Evolutionary conservation across 1,140 invertebrate genomes (phyloP), one percentile per base, ranked within the genome.

Genomic region (Rhagoletis zephyria): DNA sequence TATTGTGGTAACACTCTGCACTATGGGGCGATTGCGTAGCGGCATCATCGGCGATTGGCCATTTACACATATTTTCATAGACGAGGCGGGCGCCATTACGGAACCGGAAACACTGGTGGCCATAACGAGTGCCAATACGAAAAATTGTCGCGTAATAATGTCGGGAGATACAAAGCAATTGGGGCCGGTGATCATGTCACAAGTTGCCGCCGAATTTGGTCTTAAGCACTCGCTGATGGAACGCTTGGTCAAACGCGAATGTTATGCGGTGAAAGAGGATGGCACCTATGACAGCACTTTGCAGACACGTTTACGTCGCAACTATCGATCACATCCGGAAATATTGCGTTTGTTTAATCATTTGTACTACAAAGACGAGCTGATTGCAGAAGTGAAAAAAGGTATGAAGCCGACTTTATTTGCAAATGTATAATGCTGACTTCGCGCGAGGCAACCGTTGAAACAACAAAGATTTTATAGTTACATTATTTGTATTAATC

Each of bases 101-200:
- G 97, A 98, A 93, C 95, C 97, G 3, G 96, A 97, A 89, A 93
- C 94, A 9, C 90, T 97, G 77, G 95, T 97, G 90, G 95, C 96
- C 6, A 91, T 95, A n/a, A 90, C 93, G 87, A 92, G 94, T 65
- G 91, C 94, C 59, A 89, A 93, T 48, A 88, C 91, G 48, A 86
- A 89, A 10, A 86, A 86, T 14, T 89, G 91, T 89, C 92, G 97
- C 10, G 94, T 98, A 74, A 93, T 98, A 85, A 93, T 98, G 85
- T 95, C 97, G 87, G 97, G 97, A 7, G 97, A 98, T 93, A 97
- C 96, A 1, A 93, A 95, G 88, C 97, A 98, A 93, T 93, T 98
- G 45, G 97, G 97, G 0, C 97, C 97, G 3, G 94, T 97, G 0
- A 89, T 97, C 59, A 93, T 94, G 88, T 96, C 95, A 3, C 93